These are phyloP conservation scores for Phyllotreta cruciferae DNA, from an alignment of 2,888 invertebrate species.

Conservation along the genomic window DNA sequence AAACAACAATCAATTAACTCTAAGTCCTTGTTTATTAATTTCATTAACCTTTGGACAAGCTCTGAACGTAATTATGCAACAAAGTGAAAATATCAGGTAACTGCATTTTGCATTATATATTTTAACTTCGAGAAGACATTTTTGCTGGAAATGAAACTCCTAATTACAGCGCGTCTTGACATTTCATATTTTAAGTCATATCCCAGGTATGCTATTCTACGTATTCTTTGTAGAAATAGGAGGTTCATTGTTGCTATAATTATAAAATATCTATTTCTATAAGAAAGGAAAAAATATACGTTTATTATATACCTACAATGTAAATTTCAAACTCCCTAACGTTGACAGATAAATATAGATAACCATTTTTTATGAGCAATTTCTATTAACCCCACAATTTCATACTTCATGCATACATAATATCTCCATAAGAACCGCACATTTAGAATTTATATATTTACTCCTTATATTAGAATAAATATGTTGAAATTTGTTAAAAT, in stretches of 20 bases:
- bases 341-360: slow-evolving; percentile 9
- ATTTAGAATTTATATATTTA: slow-evolving; percentile 7
- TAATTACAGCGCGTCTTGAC: slow-evolving; percentile 18
- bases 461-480: slow-evolving; percentile 15
- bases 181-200: slow-evolving; percentile 15
- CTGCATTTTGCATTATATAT: slow-evolving; percentile 29
- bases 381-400: slow-evolving; percentile 16
- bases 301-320: too few relatives aligned
- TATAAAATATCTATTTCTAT: not conserved
- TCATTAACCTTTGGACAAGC: slow-evolving; percentile 30
- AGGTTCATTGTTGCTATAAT: slow-evolving; percentile 3
- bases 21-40: slow-evolving; percentile 27
- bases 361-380: slow-evolving; percentile 2
- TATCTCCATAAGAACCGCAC: slow-evolving; percentile 7
- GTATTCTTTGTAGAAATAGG: too few relatives aligned
- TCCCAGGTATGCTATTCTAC: too few relatives aligned
- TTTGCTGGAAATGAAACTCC: slow-evolving; percentile 20
- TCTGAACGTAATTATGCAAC: slow-evolving; percentile 30
- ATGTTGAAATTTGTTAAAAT: slow-evolving; percentile 15
- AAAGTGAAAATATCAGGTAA: slow-evolving; percentile 31
- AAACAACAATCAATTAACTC: slow-evolving; percentile 21
- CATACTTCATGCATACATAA: not conserved
- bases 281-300: not conserved
- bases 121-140: slow-evolving; percentile 22
- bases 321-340: too few relatives aligned